Conservation (phyloP, 2,113 vertebrate species). For the Rafetus swinhoei region DNA sequence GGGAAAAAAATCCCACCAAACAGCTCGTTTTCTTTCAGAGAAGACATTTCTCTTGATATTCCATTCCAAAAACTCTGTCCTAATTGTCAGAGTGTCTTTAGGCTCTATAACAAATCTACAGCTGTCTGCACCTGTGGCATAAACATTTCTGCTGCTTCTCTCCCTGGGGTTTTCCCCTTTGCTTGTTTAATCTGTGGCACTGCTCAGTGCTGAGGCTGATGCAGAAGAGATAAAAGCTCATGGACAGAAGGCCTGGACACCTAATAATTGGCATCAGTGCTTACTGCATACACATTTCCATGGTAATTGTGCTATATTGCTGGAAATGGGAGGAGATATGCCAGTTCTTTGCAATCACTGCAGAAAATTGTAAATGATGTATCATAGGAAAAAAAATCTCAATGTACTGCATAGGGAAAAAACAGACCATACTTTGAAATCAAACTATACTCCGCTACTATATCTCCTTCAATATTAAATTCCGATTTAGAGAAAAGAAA, state of each 20-base stretch:
- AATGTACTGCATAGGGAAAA: not conserved
- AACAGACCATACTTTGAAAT: not conserved
- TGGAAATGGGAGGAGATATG: not conserved
- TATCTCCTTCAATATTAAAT: not conserved
- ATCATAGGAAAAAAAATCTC: not conserved
- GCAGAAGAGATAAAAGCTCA: not conserved
- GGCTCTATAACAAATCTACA: not conserved
- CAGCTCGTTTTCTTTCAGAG: not conserved
- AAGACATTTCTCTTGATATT: not conserved
- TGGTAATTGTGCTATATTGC: not conserved
- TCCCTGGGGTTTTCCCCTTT: not conserved
- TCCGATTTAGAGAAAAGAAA: not conserved
- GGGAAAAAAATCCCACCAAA: not conserved
- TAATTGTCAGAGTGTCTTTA: not conserved
- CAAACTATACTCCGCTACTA: not conserved
- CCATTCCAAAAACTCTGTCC: not conserved
- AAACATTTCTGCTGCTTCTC: not conserved
- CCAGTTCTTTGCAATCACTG: not conserved
- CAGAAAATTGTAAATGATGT: not conserved
- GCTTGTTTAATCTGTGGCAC: not conserved
- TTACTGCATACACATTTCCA: not conserved
- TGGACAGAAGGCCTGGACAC: not conserved
- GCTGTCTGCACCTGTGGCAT: not conserved
- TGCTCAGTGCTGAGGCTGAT: not conserved
- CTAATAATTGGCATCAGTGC: not conserved